Evolutionary conservation across 2,113 vertebrate genomes (phyloP).

Genomic region (Baryphthengus martii): DNA sequence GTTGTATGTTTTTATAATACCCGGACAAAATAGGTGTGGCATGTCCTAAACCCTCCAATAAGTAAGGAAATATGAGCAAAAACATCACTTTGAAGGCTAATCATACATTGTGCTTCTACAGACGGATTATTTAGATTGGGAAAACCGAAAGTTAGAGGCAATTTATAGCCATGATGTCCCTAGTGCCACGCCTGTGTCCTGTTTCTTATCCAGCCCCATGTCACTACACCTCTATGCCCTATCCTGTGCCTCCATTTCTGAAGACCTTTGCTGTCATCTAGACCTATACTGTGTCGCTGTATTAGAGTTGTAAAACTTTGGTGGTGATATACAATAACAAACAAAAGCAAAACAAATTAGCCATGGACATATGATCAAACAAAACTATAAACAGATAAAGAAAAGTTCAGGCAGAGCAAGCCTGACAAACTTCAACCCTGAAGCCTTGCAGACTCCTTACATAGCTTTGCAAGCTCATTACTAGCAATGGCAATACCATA

Average conservation of each 20-base stretch:
- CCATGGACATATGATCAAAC: background rate
- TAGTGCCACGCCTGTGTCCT: background rate
- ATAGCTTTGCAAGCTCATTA: background rate
- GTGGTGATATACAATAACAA: background rate
- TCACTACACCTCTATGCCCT: background rate
- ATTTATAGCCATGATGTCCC: background rate
- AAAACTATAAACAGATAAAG: background rate
- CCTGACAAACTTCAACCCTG: background rate
- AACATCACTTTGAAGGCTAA: background rate
- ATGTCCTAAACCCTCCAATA: background rate
- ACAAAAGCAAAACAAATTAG: background rate
- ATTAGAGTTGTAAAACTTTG: background rate
- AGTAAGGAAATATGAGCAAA: background rate
- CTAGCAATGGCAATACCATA: background rate
- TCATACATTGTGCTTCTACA: background rate
- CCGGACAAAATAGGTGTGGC: background rate
- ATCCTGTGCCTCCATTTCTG: background rate
- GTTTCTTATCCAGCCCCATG: background rate
- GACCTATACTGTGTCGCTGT: too few relatives aligned
- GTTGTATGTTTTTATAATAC: background rate
- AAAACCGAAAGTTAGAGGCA: background rate
- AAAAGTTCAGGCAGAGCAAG: background rate
- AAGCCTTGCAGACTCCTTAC: background rate
- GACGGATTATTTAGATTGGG: background rate
- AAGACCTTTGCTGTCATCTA: background rate